phyloP scores from a whole-genome alignment of 2,888 invertebrate genomes.

The Rhorus exstirpatorius region DNA sequence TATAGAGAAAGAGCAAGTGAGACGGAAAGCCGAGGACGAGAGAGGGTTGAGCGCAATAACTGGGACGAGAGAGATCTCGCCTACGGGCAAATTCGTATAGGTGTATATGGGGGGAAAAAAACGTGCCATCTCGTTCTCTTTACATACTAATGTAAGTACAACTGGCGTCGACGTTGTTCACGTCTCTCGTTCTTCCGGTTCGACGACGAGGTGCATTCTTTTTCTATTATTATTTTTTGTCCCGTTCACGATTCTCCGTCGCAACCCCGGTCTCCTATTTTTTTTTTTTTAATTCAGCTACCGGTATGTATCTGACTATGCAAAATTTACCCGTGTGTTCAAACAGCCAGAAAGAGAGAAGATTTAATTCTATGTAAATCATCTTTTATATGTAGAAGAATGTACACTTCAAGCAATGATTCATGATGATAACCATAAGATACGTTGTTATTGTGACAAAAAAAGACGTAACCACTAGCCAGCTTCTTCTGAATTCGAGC shows the following conservation, averaged over 20 bases:
- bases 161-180: constrained; percentile 67
- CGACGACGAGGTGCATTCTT: constrained; percentile 51
- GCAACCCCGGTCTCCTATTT: constrained; percentile 36
- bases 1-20: background rate
- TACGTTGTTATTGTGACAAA: too few species aligned
- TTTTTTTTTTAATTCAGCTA: constrained; percentile 44
- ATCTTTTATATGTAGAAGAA: background rate
- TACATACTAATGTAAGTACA: constrained; percentile 79
- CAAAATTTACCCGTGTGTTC: background rate
- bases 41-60: constrained; percentile 42
- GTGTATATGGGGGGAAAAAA: constrained; percentile 33
- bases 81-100: constrained; percentile 25
- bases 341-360: background rate
- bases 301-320: background rate
- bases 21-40: constrained; percentile 12
- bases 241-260: constrained; percentile 3
- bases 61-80: constrained; percentile 51
- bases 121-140: constrained; percentile 73
- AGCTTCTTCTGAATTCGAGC: too few species aligned
- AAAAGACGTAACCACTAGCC: too few species aligned
- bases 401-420: too few species aligned
- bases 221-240: constrained; percentile 32
- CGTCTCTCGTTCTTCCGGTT: constrained; percentile 63
- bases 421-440: too few species aligned
- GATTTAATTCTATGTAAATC: background rate